Base-by-base conservation (phyloP, 2,888 invertebrate species). In the Cheilosia grossa region DNA sequence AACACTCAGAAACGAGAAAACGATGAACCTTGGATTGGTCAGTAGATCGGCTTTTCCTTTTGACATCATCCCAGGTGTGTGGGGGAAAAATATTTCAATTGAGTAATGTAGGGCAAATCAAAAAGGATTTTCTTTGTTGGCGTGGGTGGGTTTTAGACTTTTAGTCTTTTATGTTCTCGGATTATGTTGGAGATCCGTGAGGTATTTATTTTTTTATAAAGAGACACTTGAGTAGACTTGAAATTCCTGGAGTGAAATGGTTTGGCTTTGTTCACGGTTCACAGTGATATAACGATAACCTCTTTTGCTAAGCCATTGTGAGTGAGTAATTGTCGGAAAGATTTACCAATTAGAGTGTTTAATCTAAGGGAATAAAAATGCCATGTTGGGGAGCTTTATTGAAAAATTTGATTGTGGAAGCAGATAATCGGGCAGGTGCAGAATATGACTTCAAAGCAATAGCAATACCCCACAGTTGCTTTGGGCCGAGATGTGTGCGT, bases 291-390 rank as follows among this genome's bases (percentile, higher is more conserved):
- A 21, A 1, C 21, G 1, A 27, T 27, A 5, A 6, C 27, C 7
- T 6, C 6, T 27, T 27, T 27, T 6, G 37, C 44, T 30, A 24
- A 66, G 66, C 54, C 82, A 78, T 78, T 82, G 82, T 72, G 59
- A 70, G 56, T 82, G 72, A 78, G 78, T 78, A 78, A 78, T 72
- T 72, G 82, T 42, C 54, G 78, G 64, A 78, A 78, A 78, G 78
- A 72, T 72, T 64, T 67, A 77, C 72, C 82, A 82, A 78, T 82
- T 72, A 72, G 66, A 66, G 59, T 61, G 66, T 59, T 82, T 82
- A 67, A 82, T 47, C 37, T 13, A 37, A 37, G 4, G 37, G 37
- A 37, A 37, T 37, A 37, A 37, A 37, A 37, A 37, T 37, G 13
- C 1, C 4, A 37, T 10, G 13, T 37, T 13, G 13, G 37, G 13